Evolutionary conservation across 2,888 invertebrate species (phyloP).

Genomic region (Odontothrips loti): DNA sequence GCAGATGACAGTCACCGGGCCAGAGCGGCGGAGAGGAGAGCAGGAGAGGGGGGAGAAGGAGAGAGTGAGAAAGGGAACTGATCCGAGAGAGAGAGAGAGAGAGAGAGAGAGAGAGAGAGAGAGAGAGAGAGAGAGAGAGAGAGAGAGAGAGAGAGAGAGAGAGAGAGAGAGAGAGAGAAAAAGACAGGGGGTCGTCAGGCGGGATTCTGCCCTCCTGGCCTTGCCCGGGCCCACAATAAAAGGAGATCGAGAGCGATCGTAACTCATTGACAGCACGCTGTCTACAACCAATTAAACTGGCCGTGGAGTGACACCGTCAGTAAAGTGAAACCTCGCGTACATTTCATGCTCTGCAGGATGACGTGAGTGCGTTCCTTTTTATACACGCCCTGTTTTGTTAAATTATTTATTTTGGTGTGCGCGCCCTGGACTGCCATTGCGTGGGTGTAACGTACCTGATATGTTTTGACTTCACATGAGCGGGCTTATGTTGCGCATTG

Average conservation of each 20-base stretch:
- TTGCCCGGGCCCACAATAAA: conserved; percentile 14
- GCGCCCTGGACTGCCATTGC: too few species aligned
- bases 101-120: neutral
- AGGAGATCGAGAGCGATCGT: conserved; percentile 24
- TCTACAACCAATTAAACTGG: conserved; percentile 24
- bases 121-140: neutral
- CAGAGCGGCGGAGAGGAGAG: neutral
- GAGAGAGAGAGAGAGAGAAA: neutral
- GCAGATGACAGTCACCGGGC: too few species aligned
- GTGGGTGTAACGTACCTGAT: too few species aligned
- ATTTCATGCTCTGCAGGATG: too few species aligned
- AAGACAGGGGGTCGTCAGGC: neutral
- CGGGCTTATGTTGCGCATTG: too few species aligned
- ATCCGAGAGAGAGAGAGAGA: neutral
- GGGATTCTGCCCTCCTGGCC: too few species aligned
- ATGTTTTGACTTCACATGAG: too few species aligned
- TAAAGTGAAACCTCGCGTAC: too few species aligned
- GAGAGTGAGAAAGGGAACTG: too few species aligned
- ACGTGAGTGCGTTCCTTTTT: too few species aligned
- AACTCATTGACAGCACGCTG: conserved; percentile 24
- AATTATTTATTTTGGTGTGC: too few species aligned
- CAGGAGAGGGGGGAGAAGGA: neutral
- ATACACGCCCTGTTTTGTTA: too few species aligned
- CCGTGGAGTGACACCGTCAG: neutral
- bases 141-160: neutral